These are phyloP conservation scores for Pocillopora meandrina DNA, from an alignment of 92 coral and sea anemone genomes.

Conservation along the genomic window DNA sequence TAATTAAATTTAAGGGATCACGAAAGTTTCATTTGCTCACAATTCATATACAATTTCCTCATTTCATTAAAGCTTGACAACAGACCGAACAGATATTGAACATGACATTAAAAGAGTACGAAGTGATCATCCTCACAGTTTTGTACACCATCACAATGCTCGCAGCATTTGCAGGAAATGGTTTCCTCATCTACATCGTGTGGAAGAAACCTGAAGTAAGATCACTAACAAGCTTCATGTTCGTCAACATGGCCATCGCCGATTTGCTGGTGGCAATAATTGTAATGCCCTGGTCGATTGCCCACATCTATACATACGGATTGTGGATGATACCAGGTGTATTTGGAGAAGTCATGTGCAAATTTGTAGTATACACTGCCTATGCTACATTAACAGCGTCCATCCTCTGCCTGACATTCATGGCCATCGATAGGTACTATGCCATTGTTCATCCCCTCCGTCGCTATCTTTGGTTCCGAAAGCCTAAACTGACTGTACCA, in stretches of 20 bases:
- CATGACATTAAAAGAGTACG: neutral
- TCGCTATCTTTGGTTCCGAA: conserved; percentile 25
- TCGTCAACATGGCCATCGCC: conserved; percentile 6
- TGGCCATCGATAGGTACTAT: conserved; percentile 34
- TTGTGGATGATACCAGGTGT: neutral
- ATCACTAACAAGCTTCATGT: conserved; percentile 17
- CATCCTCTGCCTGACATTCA: conserved; percentile 12
- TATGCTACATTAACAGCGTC: conserved; percentile 3
- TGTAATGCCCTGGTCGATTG: neutral
- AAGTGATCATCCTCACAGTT: neutral
- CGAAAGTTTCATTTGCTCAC: too few relatives aligned
- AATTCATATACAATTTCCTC: neutral
- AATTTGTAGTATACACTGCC: neutral
- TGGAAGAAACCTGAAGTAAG: conserved; percentile 2
- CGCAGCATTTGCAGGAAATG: neutral
- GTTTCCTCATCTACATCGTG: conserved; percentile 5
- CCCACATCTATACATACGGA: neutral
- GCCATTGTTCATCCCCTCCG: conserved; percentile 9
- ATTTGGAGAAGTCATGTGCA: conserved; percentile 16
- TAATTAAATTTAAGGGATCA: too few relatives aligned
- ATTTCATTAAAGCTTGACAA: neutral
- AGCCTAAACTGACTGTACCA: conserved; percentile 8
- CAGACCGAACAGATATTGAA: neutral
- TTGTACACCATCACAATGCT: neutral
- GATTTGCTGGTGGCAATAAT: conserved; percentile 2